These are phyloP conservation scores for Callocephalon fimbriatum DNA, from an alignment of 2,113 vertebrate species.

Conservation along the genomic window DNA sequence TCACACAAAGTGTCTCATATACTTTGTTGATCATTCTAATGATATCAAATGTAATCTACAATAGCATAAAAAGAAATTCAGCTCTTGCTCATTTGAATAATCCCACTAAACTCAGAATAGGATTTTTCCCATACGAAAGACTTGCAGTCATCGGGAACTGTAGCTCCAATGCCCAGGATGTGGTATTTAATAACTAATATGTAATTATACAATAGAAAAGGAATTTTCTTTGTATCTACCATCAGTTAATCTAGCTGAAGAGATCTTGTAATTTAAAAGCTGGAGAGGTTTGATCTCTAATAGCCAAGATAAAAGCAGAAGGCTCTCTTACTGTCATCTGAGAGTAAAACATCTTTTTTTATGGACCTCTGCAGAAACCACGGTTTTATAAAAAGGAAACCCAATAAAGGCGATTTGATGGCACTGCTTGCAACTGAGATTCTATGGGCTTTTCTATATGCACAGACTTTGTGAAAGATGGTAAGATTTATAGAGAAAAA, in stretches of 20 bases:
- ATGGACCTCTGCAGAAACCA: background rate
- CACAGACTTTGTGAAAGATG: background rate
- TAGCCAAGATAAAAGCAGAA: background rate
- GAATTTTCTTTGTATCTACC: background rate
- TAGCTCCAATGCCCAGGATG: background rate
- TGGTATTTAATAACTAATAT: background rate
- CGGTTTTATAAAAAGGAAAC: background rate
- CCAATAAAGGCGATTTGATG: background rate
- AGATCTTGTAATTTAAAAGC: background rate
- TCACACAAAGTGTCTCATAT: background rate
- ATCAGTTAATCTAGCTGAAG: background rate
- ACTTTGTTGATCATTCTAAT: background rate
- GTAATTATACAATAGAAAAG: background rate
- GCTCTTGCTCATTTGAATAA: background rate
- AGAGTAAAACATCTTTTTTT: background rate
- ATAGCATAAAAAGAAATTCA: background rate
- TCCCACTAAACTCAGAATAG: background rate
- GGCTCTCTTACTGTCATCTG: background rate
- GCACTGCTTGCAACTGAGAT: background rate
- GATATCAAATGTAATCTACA: background rate
- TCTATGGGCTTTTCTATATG: background rate
- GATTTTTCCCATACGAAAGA: background rate
- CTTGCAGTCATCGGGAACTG: background rate
- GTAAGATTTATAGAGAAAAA: constrained; percentile 61
- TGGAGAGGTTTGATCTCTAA: background rate